Base-by-base conservation (phyloP, 2,797 vertebrate species). In the Scolopax rusticola region DNA sequence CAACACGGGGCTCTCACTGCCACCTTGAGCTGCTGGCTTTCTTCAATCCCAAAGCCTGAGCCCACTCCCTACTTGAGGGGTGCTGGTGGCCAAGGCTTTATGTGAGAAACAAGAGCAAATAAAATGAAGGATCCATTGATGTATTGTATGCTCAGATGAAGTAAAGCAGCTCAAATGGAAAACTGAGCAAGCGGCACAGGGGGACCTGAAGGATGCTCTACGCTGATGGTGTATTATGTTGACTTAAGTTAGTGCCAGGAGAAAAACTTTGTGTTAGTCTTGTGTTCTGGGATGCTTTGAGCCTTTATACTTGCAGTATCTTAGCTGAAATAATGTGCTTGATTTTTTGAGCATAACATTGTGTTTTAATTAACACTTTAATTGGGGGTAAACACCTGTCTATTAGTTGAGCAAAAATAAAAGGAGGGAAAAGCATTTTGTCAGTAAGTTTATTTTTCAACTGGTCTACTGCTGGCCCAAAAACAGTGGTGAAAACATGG, bases 401-500 rank as follows among this genome's bases (percentile, higher is more conserved):
- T 45, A 47, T 74, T 51, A 45, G 24, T 32, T 64, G 40, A 28
- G 27, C 20, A 33, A 48, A 53, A 89, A 14, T 38, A 41, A 87
- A 41, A 69, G 41, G 45, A 33, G 28, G 6, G 32, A 33, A 54
- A 69, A 80, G 8, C 11, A 27, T 64, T 89, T 85, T 76, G 36
- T 89, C 47, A 3, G 0, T 15, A 27, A 67, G 48, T 51, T 64
- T 79, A 8, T 68, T 82, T 91, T 79, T 73, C n/a, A 79, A 59
- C n/a, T 56, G 25, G 32, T 41, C 17, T 70, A n/a, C 4, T 33
- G 32, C 28, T 77, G 74, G 32, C 45, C 65, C 48, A n/a, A 51
- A 60, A 21, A 16, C 30, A 41, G 8, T 3, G 12, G 65, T 53
- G 38, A 43, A 59, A 87, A 23, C 18, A 2, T 0, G 1, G 41